Evolutionary conservation across 2,888 invertebrate species (phyloP), one percentile per base, ranked within the genome.

Genomic region (Scaptomyza cyrtandrae): DNA sequence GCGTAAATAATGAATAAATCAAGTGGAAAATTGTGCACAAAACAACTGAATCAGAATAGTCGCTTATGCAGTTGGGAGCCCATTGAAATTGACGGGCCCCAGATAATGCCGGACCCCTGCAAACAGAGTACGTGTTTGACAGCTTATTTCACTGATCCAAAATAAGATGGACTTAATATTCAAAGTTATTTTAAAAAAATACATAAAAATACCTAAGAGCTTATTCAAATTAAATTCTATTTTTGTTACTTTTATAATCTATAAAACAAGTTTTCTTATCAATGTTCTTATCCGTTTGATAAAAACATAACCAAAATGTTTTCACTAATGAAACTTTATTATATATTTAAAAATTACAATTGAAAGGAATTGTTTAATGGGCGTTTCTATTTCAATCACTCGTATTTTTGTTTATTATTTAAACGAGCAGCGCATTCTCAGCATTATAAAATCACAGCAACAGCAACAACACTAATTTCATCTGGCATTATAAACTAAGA

Each of bases 21-120:
- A 71, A 83, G 77, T 64, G 80, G 80, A 88, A 86, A 88, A 71
- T 71, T 74, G 48, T 55, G 81, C 56, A 46, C 16, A 45, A 33
- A 45, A 39, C 39, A 56, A 48, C 37, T 29, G 43, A 52, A 57
- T 45, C 57, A 29, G 53, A 58, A 57, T 29, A 10, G 35, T 39
- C 35, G 19, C 13, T 11, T 2, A 24, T 16, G 10, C 11, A 11
- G 58, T 27, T 53, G 13, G 24, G 27, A 29, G 45, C 29, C 24
- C 35, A 52, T 24, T 24, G 13, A 24, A 54, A 69, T 69, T 52
- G 64, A 64, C 48, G 55, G 50, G 48, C 54, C 16, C 1, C 52
- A 55, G 64, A 49, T 43, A 66, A 37, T 48, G 57, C 13, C 16
- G 4, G 11, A 5, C 13, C 33, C 33, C 29, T 3, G 29, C 29